Evolutionary conservation across 2,797 vertebrate species (phyloP).

Genomic region (Argyrosomus regius): DNA sequence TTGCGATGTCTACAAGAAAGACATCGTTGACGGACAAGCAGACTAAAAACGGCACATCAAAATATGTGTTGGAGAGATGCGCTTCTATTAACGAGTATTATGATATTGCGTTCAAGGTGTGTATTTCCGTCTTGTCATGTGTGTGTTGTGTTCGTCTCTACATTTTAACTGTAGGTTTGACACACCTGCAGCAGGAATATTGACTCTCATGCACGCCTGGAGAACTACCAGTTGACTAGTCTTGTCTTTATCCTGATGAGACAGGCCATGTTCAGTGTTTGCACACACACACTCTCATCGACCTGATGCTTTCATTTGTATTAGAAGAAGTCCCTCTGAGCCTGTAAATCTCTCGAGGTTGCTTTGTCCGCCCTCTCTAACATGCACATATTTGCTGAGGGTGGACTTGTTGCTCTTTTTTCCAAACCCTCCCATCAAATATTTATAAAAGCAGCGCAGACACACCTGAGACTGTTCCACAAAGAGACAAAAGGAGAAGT

Average conservation of each 20-base stretch:
- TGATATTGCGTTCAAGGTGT: slow-evolving; percentile 88
- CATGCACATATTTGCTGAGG: slow-evolving; percentile 77
- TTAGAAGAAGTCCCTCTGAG: slow-evolving; percentile 29
- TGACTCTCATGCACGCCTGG: slow-evolving; percentile 43
- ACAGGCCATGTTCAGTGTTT: slow-evolving; percentile 20
- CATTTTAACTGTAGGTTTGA: slow-evolving; percentile 1
- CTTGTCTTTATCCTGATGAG: neutral
- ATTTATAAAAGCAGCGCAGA: slow-evolving; percentile 16
- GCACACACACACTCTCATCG: neutral
- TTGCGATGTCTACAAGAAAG: slow-evolving; percentile 85
- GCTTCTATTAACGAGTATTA: slow-evolving; percentile 88
- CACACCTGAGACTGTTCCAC: slow-evolving; percentile 25
- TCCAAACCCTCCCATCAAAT: slow-evolving; percentile 29
- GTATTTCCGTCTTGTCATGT: slow-evolving; percentile 66
- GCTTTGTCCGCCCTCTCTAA: slow-evolving; percentile 47
- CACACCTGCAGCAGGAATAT: slow-evolving; percentile 17
- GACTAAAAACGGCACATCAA: slow-evolving; percentile 85
- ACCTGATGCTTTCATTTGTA: slow-evolving; percentile 25
- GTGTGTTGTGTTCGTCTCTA: slow-evolving; percentile 28
- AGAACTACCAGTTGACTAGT: slow-evolving; percentile 4
- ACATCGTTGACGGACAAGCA: slow-evolving; percentile 82
- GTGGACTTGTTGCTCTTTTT: slow-evolving; percentile 76
- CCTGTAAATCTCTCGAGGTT: slow-evolving; percentile 40
- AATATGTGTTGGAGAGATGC: slow-evolving; percentile 87
- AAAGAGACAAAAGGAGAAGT: slow-evolving; percentile 51